Conservation (phyloP, 2,113 vertebrate species). For the Hydrochoerus hydrochaeris region DNA sequence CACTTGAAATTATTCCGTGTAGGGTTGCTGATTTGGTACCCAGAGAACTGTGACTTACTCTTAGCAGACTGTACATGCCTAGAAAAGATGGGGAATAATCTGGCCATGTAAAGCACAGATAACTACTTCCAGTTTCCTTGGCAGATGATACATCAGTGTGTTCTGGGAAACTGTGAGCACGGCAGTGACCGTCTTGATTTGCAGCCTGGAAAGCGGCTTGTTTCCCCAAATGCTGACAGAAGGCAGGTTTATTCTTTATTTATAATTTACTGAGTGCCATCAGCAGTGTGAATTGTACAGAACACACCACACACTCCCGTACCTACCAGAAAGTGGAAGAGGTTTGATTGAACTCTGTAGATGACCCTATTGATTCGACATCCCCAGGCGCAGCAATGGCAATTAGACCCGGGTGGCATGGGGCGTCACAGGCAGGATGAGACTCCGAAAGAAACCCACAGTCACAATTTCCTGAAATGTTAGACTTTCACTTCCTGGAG, state of each 20-base stretch:
- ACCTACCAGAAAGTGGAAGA: not conserved
- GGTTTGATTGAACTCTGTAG: not conserved
- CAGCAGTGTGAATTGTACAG: not conserved
- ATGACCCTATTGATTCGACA: not conserved
- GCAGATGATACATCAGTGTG: not conserved
- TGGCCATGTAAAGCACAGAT: not conserved
- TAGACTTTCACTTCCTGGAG: not conserved
- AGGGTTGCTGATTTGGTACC: not conserved
- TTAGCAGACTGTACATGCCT: not conserved
- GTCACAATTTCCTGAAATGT: not conserved
- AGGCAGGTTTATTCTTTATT: slow-evolving; percentile 44
- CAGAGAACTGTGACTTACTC: not conserved
- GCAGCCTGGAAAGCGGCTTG: not conserved
- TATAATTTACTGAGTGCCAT: slow-evolving; percentile 12
- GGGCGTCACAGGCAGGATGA: not conserved
- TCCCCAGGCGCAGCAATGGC: not conserved
- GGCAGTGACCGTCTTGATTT: not conserved
- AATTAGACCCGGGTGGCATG: not conserved
- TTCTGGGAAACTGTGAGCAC: not conserved
- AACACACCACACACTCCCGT: not conserved
- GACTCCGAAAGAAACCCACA: not conserved
- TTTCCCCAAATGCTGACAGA: slow-evolving; percentile 50
- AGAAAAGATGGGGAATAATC: not conserved
- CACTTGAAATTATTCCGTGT: not conserved
- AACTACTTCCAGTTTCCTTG: not conserved